A percentile compares a stretch with the other conserved stretches of the same genome.
Evolutionary conservation across 2,888 invertebrate species (phyloP).

Genomic region (Diarsia brunnea): DNA sequence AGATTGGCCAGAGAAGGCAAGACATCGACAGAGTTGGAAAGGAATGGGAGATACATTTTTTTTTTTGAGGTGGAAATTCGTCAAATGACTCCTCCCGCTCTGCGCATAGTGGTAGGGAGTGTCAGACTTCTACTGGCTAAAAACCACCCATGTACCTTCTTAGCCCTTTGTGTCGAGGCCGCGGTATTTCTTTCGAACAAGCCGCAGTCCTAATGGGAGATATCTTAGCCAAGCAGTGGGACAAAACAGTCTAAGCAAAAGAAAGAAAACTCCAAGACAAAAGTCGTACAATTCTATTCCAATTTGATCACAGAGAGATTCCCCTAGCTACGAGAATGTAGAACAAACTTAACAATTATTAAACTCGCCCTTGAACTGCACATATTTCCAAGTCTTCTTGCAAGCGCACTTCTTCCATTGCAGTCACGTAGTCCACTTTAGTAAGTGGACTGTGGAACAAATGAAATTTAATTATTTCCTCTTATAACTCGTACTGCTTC

Average conservation of each 20-base stretch:
- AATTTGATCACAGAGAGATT: conserved; percentile 22
- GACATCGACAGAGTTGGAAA: neutral
- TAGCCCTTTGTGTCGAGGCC: too few species aligned
- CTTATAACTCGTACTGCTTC: conserved; percentile 27
- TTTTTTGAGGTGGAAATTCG: too few species aligned
- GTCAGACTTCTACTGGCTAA: too few species aligned
- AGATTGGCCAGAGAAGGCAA: neutral
- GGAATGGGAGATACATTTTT: too few species aligned
- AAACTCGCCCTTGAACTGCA: conserved; percentile 60
- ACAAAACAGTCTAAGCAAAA: neutral
- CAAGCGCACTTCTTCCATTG: conserved; percentile 47
- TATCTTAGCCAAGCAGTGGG: neutral
- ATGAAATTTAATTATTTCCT: conserved; percentile 66
- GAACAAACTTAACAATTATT: conserved; percentile 53
- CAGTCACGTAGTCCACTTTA: conserved; percentile 65
- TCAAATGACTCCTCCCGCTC: too few species aligned
- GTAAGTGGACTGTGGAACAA: conserved; percentile 65
- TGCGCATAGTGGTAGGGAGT: too few species aligned
- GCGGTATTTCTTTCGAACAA: too few species aligned
- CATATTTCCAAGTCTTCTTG: conserved; percentile 49
- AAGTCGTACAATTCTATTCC: conserved; percentile 23
- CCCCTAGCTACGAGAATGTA: neutral
- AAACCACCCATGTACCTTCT: too few species aligned
- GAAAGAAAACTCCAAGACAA: neutral
- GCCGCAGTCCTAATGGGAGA: too few species aligned